Evolutionary conservation across 2,888 invertebrate species (phyloP), one percentile per base, ranked within the genome.

Genomic region (Brachypalpus laphriformis): DNA sequence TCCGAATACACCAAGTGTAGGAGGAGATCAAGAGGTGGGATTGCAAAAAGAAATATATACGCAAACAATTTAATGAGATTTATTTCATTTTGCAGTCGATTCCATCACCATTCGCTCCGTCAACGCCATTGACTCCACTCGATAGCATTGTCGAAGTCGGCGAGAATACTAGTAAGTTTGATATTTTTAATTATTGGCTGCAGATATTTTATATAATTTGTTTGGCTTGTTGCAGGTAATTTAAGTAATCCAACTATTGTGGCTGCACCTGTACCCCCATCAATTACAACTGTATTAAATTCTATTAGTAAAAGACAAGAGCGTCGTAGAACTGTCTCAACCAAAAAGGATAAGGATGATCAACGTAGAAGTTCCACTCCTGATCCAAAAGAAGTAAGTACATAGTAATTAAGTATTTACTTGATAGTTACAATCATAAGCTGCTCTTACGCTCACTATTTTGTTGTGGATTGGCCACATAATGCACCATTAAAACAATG

Each of bases 291-390:
- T 56, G 61, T 77, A 34, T 82, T 80, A 6, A 87, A 81, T 66
- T 80, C 78, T 7, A 70, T 78, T 56, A 89, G 83, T 56, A 89
- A 88, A 85, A 89, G 89, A 57, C 88, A 88, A 63, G 91, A 91
- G 76, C 89, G 92, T 18, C 90, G 91, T 18, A 90, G 92, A 70
- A 92, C 92, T n/a, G 90, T 90, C 16, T 92, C 92, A 42, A 88
- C 88, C 72, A 90, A 90, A 87, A 89, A 88, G 82, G 89, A 90
- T 80, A 88, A 87, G n/a, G 88, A 88, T 66, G 88, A 90, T 47
- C 87, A 91, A 86, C 89, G 93, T 34, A 90, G 93, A 72, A 92
- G 94, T 86, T 93, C 93, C 3, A 92, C 93, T 49, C 93, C 94
- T 6, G 93, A 93, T 87, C 91, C 91, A 16, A 90, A 91, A 88